A percentile compares a stretch with the other conserved stretches of the same genome.
These are phyloP conservation scores for Solenodon paradoxus DNA, from an alignment of 2,113 vertebrate genomes.

Conservation along the genomic window DNA sequence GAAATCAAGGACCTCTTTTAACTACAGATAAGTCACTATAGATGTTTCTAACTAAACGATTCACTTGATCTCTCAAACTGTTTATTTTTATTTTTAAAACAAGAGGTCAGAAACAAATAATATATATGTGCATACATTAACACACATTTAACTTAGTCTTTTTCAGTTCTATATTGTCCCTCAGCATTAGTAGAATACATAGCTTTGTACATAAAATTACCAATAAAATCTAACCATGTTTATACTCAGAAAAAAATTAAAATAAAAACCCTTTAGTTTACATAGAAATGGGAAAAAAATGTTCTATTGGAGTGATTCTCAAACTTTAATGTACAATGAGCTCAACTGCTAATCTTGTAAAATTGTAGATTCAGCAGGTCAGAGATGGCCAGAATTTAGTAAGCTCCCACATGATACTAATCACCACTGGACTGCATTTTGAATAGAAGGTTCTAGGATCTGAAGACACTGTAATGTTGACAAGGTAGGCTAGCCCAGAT, in stretches of 20 bases:
- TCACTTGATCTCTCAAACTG: neutral
- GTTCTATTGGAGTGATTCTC: neutral
- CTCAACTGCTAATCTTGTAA: neutral
- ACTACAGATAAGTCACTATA: neutral
- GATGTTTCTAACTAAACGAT: neutral
- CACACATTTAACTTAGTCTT: too few species aligned
- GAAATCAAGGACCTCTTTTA: neutral
- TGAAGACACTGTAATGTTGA: neutral
- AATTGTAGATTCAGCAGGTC: neutral
- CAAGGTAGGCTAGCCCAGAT: neutral
- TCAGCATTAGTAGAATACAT: neutral
- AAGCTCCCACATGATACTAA: neutral
- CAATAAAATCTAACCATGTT: neutral
- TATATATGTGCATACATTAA: too few species aligned
- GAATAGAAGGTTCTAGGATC: neutral
- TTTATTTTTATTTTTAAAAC: neutral
- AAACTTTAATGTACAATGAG: neutral
- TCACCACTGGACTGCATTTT: neutral
- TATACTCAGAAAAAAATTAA: neutral
- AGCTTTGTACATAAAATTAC: neutral
- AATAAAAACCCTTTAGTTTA: neutral
- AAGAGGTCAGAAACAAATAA: neutral
- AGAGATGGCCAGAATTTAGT: neutral
- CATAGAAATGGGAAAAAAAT: neutral
- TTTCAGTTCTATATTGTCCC: neutral